Percentiles rank a stretch among this genome's conserved stretches.
These are phyloP conservation scores for Pycnomerus fuliginosus DNA, from an alignment of 2,888 invertebrate genomes.

Conservation along the genomic window DNA sequence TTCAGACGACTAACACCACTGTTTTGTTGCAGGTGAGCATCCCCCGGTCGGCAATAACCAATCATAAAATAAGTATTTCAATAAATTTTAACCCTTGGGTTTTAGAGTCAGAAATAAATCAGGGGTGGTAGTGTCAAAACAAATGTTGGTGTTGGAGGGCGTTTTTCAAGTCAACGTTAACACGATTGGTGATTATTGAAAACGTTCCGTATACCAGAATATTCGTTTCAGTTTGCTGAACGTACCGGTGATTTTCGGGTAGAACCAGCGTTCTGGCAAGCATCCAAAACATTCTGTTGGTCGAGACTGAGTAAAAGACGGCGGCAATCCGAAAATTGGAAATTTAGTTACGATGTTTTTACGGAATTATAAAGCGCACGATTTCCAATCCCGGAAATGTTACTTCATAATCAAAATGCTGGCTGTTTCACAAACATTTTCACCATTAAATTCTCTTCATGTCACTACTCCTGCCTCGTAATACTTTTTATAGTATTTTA, in stretches of 20 bases:
- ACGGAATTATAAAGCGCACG: too few species aligned
- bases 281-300: conserved; percentile 39
- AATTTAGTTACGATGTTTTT: conserved; percentile 41
- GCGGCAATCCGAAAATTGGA: conserved; percentile 41
- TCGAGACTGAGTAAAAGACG: conserved; percentile 37
- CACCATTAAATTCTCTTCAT: too few species aligned
- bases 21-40: background rate
- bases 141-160: conserved; percentile 36
- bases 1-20: conserved; percentile 19
- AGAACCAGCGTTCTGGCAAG: conserved; percentile 39
- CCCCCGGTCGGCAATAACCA: too few species aligned
- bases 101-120: conserved; percentile 39
- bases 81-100: too few species aligned
- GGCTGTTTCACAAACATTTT: too few species aligned
- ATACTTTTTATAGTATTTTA: too few species aligned
- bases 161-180: conserved; percentile 31
- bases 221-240: conserved; percentile 44
- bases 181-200: conserved; percentile 43
- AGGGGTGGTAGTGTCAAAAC: conserved; percentile 40
- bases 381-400: too few species aligned
- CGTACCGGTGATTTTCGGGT: conserved; percentile 34
- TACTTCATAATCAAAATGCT: too few species aligned
- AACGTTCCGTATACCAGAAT: conserved; percentile 40
- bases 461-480: too few species aligned
- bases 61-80: too few species aligned